Conservation (phyloP, 2,797 vertebrate genomes). For the Saxicola maurus region DNA sequence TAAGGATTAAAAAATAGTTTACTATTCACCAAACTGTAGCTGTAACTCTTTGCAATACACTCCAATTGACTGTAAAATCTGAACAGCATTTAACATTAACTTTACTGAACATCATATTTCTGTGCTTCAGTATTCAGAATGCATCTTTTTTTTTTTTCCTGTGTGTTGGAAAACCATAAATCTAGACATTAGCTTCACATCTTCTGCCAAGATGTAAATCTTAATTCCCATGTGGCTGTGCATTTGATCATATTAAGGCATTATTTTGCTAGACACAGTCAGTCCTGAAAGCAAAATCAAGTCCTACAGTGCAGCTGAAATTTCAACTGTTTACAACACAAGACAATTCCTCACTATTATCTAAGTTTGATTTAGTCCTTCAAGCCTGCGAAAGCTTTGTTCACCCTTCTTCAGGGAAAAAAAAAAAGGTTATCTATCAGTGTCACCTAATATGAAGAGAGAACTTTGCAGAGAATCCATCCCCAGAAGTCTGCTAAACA, state of each 20-base stretch:
- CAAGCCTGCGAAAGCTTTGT: not conserved
- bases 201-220: slow-evolving; percentile 8
- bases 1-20: not conserved
- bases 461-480: not conserved
- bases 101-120: not conserved
- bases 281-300: not conserved
- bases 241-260: not conserved
- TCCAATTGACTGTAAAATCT: not conserved
- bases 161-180: not conserved
- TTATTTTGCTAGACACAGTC: not conserved
- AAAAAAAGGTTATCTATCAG: not conserved
- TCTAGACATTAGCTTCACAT: not conserved
- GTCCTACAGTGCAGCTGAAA: not conserved
- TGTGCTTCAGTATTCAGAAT: not conserved
- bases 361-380: not conserved
- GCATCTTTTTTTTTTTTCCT: not conserved
- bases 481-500: not conserved
- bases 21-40: not conserved
- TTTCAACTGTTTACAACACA: not conserved
- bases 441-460: not conserved
- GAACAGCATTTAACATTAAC: not conserved
- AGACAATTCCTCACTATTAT: not conserved
- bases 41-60: not conserved
- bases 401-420: not conserved
- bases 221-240: not conserved